Conservation (phyloP, 2,113 vertebrate genomes). For the Periophthalmus modestus region DNA sequence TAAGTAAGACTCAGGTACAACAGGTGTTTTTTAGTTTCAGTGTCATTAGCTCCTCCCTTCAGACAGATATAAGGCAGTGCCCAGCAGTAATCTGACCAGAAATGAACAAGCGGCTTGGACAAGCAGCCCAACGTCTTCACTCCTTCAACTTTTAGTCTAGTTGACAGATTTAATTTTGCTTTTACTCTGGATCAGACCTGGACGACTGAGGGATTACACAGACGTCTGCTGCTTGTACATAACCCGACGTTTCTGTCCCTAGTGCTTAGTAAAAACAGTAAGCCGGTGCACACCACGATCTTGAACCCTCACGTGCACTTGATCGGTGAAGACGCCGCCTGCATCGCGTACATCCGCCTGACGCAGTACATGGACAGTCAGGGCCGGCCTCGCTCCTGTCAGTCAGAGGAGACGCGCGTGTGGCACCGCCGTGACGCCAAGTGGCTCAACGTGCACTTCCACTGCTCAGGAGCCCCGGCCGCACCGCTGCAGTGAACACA, state of each 20-base stretch:
- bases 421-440: constrained; percentile 98
- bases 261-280: constrained; percentile 99
- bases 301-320: constrained; percentile 97
- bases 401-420: constrained; percentile 96
- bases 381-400: constrained; percentile 93
- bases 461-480: constrained; percentile 97
- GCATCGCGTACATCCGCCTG: constrained; percentile 98
- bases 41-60: too few relatives aligned
- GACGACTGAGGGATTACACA: too few relatives aligned
- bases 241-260: constrained; percentile 18
- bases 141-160: too few relatives aligned
- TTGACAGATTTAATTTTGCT: too few relatives aligned
- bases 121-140: too few relatives aligned
- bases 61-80: too few relatives aligned
- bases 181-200: too few relatives aligned
- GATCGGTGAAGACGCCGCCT: constrained; percentile 96
- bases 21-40: too few relatives aligned
- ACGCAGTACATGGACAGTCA: constrained; percentile 97
- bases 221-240: too few relatives aligned
- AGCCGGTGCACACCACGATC: constrained; percentile 98
- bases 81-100: too few relatives aligned
- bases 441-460: constrained; percentile 99
- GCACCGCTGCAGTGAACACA: constrained; percentile 94
- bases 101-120: too few relatives aligned
- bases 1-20: too few relatives aligned